Percentiles rank a stretch among this genome's conserved stretches.
Evolutionary conservation across 1,140 invertebrate species (phyloP).

Genomic region (Euglossa dilemma): DNA sequence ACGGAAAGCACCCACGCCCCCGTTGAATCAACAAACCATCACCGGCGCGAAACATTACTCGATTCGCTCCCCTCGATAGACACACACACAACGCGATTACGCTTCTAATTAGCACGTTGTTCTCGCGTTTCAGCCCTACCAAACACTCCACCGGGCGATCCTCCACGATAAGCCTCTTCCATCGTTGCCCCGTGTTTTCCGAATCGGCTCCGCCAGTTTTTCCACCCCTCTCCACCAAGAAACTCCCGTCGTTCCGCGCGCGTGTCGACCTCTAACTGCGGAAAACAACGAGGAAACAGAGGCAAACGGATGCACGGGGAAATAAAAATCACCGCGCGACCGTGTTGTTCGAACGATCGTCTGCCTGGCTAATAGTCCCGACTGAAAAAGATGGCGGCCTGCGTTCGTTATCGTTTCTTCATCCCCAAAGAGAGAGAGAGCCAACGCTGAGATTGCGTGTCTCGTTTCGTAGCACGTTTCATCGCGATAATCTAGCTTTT

Average conservation of each 20-base stretch:
- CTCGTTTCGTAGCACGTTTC: not conserved
- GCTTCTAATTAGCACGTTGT: constrained; percentile 35
- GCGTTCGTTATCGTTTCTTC: constrained; percentile 3
- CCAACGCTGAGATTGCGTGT: not conserved
- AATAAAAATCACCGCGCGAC: not conserved
- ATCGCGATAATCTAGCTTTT: constrained; percentile 20
- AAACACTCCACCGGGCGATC: not conserved
- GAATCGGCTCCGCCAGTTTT: not conserved
- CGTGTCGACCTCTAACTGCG: no score
- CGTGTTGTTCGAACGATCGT: not conserved
- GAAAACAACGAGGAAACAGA: not conserved
- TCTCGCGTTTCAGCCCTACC: constrained; percentile 5
- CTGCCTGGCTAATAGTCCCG: not conserved
- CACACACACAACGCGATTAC: constrained; percentile 21
- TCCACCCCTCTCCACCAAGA: not conserved
- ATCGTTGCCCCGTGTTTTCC: not conserved
- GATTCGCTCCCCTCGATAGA: not conserved
- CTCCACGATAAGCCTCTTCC: constrained; percentile 2
- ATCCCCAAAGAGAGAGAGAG: not conserved
- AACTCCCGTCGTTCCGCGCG: no score
- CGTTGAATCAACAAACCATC: constrained; percentile 9
- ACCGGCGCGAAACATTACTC: constrained; percentile 3
- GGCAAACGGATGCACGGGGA: no score
- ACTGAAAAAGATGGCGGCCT: not conserved
- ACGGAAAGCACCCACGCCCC: not conserved